phyloP scores from a whole-genome alignment of 2,888 invertebrate genomes.

The Ophonus ardosiacus region DNA sequence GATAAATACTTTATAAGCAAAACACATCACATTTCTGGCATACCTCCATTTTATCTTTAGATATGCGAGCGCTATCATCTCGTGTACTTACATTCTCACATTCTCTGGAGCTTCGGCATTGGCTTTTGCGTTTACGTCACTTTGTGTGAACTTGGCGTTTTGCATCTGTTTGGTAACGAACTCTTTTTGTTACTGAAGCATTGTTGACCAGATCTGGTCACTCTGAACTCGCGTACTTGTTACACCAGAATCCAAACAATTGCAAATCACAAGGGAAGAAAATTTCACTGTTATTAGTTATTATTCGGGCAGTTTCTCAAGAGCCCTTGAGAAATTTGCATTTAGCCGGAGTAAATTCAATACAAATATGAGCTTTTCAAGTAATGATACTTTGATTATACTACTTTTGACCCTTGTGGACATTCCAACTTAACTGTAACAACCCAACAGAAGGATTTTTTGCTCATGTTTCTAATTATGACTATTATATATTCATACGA shows the following conservation, averaged over 20 bases:
- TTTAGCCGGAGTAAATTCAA: constrained; percentile 32
- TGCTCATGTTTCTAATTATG: not conserved
- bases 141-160: constrained; percentile 1
- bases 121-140: not conserved
- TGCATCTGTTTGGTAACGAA: constrained; percentile 47
- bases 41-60: constrained; percentile 19
- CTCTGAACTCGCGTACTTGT: constrained; percentile 25
- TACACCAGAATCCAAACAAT: constrained; percentile 24
- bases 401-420: constrained; percentile 16
- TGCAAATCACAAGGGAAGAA: constrained; percentile 36
- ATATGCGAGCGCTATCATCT: constrained; percentile 23
- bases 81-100: not conserved
- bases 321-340: constrained; percentile 41
- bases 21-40: constrained; percentile 11
- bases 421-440: not conserved
- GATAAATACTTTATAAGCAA: constrained; percentile 3
- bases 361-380: constrained; percentile 24
- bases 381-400: constrained; percentile 33
- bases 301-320: constrained; percentile 34
- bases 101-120: constrained; percentile 8
- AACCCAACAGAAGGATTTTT: not conserved
- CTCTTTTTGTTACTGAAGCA: constrained; percentile 31
- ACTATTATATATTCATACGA: not conserved
- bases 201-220: constrained; percentile 41
- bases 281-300: constrained; percentile 46